Evolutionary conservation across 1,140 invertebrate species (phyloP).

Genomic region (Drosophila gunungcola): DNA sequence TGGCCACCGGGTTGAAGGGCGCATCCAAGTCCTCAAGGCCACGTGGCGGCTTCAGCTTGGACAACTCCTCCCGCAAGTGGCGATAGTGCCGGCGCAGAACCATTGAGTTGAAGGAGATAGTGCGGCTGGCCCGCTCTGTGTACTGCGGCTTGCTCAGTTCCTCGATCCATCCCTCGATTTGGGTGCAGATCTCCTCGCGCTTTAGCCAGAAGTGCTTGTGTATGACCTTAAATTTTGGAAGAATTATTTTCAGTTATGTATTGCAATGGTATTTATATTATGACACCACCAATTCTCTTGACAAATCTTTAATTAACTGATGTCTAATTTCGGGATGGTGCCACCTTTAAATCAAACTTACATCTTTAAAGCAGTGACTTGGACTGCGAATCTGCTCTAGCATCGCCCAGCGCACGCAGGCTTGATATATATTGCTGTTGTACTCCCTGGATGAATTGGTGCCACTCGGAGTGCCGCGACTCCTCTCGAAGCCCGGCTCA

Average conservation of each 20-base stretch:
- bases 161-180: conserved; percentile 95
- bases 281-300: too few species aligned
- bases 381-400: conserved; percentile 96
- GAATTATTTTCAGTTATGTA: too few species aligned
- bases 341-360: conserved; percentile 76
- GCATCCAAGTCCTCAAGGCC: conserved; percentile 90
- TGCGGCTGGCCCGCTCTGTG: conserved; percentile 89
- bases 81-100: conserved; percentile 92
- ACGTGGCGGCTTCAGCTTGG: conserved; percentile 90
- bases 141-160: conserved; percentile 92
- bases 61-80: conserved; percentile 91
- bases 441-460: conserved; percentile 96
- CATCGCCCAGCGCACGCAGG: conserved; percentile 98
- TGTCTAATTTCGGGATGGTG: background rate
- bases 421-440: conserved; percentile 98
- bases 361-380: conserved; percentile 96
- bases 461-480: conserved; percentile 94
- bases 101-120: conserved; percentile 90
- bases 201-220: conserved; percentile 98
- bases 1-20: conserved; percentile 86
- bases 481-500: conserved; percentile 98
- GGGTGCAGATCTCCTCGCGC: conserved; percentile 94
- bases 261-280: too few species aligned
- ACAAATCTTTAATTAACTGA: too few species aligned
- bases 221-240: conserved; percentile 88